Evolutionary conservation across 2,888 invertebrate genomes (phyloP), one percentile per base, ranked within the genome.

Genomic region (Philereme vetulata): DNA sequence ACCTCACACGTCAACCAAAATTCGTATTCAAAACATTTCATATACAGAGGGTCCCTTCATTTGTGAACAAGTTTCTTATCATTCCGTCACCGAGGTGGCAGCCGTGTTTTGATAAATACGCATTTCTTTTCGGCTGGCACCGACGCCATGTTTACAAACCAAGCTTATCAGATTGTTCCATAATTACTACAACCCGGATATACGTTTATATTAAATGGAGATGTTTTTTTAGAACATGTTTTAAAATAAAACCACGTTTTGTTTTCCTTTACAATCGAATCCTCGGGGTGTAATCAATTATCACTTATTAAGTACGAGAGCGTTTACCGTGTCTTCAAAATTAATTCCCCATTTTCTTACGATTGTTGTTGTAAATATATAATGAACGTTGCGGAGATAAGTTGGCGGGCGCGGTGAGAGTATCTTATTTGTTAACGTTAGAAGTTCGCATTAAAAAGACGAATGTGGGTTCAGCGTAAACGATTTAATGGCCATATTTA

Each of bases 401-500:
- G 74, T 77, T 74, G 75, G 72, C 65, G 60, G 68, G 21, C 21
- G 21, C 68, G 72, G 77, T 75, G 76, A 75, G 77, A 75, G 78
- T 78, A 74, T 77, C 77, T 81, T 78, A 82, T 82, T 82, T 83
- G 81, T 80, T 80, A 80, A 76, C 76, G 76, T 77, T 77, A 67
- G 75, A 74, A 72, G 75, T 74, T 74, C 77, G 77, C 78, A 82
- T 85, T 84, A 83, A 81, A 80, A 80, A 85, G 85, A 85, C 79
- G 78, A 82, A 85, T 83, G 83, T 77, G 75, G 80, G 79, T 78
- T 79, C 78, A 73, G 75, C 75, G 80, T 77, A 84, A 83, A 82
- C 85, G 82, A 86, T 88, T 88, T 85, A 87, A 88, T 84, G 82
- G 85, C 83, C 77, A 86, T 88, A 86, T 88, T 88, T 88, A 90